A percentile compares a stretch with the other conserved stretches of the same genome.
Evolutionary conservation across 2,113 vertebrate genomes (phyloP).

Genomic region (Aspiorhynchus laticeps): DNA sequence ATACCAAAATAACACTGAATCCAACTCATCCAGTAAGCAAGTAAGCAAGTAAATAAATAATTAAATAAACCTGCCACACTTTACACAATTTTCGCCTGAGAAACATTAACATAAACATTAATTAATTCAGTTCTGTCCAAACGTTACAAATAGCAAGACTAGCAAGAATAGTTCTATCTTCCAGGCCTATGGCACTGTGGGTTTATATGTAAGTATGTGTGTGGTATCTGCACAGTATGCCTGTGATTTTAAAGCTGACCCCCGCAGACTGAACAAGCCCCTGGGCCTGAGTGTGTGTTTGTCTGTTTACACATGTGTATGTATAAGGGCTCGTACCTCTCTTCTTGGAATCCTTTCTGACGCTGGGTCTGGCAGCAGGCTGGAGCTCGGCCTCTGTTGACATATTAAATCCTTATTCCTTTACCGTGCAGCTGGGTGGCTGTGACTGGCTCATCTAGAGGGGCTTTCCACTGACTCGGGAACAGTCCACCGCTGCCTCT

Average conservation of each 20-base stretch:
- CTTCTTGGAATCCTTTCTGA: slow-evolving; percentile 98
- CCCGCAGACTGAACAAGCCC: slow-evolving; percentile 39
- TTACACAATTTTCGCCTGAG: too few species aligned
- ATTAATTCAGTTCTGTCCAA: neutral
- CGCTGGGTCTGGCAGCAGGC: slow-evolving; percentile 97
- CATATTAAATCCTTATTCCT: slow-evolving; percentile 93
- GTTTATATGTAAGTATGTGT: too few species aligned
- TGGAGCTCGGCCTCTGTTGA: slow-evolving; percentile 99
- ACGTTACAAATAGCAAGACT: neutral
- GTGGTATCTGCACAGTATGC: neutral
- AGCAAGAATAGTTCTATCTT: neutral
- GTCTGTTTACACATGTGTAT: slow-evolving; percentile 6
- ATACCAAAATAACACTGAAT: too few species aligned
- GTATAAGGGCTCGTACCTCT: slow-evolving; percentile 83
- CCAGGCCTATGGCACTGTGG: neutral
- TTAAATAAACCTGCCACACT: too few species aligned
- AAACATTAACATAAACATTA: neutral
- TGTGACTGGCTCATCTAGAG: slow-evolving; percentile 95
- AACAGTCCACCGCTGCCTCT: slow-evolving; percentile 79
- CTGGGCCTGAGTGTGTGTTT: slow-evolving; percentile 14
- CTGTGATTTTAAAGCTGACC: neutral
- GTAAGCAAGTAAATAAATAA: too few species aligned
- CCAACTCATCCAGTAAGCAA: too few species aligned
- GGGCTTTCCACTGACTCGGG: slow-evolving; percentile 79
- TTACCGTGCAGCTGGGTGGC: slow-evolving; percentile 87